Conservation (phyloP, 2,797 vertebrate species). For the Acridotheres tristis region DNA sequence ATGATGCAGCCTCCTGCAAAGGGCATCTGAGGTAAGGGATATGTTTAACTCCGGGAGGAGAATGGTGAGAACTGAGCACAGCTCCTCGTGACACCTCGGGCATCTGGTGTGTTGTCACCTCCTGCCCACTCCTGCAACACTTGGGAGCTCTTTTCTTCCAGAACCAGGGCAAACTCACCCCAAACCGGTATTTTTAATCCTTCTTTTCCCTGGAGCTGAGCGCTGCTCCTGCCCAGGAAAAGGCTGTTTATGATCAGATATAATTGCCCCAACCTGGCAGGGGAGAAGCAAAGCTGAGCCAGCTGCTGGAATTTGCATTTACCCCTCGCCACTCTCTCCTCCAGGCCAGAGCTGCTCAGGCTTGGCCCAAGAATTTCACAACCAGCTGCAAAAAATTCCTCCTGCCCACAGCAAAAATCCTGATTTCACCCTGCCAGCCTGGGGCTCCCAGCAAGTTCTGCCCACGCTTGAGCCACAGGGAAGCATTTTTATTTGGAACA, state of each 20-base stretch:
- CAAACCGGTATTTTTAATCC: not conserved
- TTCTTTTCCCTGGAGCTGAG: not conserved
- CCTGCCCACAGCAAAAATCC: not conserved
- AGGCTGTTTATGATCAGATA: not conserved
- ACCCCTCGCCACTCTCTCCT: not conserved
- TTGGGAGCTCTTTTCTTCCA: not conserved
- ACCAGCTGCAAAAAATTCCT: not conserved
- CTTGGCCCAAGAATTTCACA: not conserved
- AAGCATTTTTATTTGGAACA: not conserved
- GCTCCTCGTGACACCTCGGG: not conserved
- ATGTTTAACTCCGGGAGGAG: not conserved
- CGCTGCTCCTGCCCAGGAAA: not conserved
- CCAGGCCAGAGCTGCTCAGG: not conserved
- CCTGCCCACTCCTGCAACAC: not conserved
- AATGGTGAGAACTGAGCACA: not conserved
- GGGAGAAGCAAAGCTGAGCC: not conserved
- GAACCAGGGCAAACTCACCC: not conserved
- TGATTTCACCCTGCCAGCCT: not conserved
- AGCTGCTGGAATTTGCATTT: not conserved
- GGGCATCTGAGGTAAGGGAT: slow-evolving; percentile 53
- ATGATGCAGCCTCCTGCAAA: slow-evolving; percentile 27
- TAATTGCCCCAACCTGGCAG: not conserved
- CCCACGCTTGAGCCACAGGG: not conserved
- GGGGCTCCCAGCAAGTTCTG: not conserved
- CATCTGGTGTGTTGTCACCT: not conserved